phyloP scores from a whole-genome alignment of 2,797 vertebrate genomes.

The Luscinia megarhynchos region DNA sequence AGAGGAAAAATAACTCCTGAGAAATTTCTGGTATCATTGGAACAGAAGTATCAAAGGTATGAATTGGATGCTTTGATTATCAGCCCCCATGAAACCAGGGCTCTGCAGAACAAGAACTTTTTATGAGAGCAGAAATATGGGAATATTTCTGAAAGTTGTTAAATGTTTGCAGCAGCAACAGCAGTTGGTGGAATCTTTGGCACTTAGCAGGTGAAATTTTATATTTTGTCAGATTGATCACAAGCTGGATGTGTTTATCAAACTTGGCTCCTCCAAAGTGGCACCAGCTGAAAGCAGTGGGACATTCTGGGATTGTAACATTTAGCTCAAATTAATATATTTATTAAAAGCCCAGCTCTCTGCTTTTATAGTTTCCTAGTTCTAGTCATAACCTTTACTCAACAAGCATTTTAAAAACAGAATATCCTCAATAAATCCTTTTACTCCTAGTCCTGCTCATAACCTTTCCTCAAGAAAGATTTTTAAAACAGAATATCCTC shows the following conservation, averaged over 20 bases:
- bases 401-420: neutral
- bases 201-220: neutral
- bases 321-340: neutral
- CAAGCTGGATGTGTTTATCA: neutral
- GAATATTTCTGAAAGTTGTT: neutral
- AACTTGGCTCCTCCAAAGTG: neutral
- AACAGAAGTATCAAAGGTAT: neutral
- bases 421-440: neutral
- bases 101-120: neutral
- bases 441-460: neutral
- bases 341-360: neutral
- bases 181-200: neutral
- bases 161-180: neutral
- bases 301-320: neutral
- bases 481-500: neutral
- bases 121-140: neutral
- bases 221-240: neutral
- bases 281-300: neutral
- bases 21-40: neutral
- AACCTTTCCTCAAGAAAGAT: neutral
- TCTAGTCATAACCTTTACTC: neutral
- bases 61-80: slow-evolving; percentile 29
- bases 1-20: neutral
- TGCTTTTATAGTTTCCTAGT: neutral
- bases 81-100: neutral